phyloP scores from a whole-genome alignment of 2,113 vertebrate genomes.

The Tenebrosternarchus preto region DNA sequence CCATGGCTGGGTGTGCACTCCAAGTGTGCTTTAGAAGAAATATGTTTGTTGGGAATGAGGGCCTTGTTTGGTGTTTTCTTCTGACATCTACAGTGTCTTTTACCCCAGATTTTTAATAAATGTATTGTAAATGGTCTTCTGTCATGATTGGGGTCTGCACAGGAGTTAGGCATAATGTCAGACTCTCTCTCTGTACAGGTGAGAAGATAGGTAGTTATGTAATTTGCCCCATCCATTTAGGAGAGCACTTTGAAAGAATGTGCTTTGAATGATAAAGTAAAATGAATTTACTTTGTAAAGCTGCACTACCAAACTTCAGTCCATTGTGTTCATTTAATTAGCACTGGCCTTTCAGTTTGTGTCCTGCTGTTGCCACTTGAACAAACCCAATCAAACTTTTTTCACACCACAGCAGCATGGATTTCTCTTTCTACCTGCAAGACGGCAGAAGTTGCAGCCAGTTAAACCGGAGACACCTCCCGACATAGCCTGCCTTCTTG shows the following conservation, averaged over 20 bases:
- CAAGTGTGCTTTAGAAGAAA: not conserved
- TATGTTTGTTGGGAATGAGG: not conserved
- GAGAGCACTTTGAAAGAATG: too few species aligned
- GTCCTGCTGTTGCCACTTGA: not conserved
- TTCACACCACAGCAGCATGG: conserved; percentile 58
- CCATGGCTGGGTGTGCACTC: not conserved
- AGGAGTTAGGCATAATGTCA: not conserved
- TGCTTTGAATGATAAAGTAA: too few species aligned
- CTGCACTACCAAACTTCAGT: too few species aligned
- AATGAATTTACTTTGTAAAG: too few species aligned
- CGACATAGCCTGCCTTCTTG: conserved; percentile 59
- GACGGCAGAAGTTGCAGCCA: conserved; percentile 55
- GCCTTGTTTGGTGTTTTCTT: not conserved
- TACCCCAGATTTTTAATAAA: not conserved
- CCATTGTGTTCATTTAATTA: not conserved
- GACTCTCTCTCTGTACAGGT: not conserved
- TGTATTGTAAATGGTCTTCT: not conserved
- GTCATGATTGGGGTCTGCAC: too few species aligned
- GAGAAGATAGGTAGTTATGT: not conserved
- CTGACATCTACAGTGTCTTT: not conserved
- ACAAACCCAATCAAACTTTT: not conserved
- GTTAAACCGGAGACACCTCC: conserved; percentile 62
- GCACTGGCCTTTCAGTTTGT: conserved; percentile 3
- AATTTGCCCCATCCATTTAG: too few species aligned
- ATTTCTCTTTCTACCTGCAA: conserved; percentile 51